These are phyloP conservation scores for Sterna hirundo DNA, from an alignment of 2,113 vertebrate genomes.

Conservation along the genomic window DNA sequence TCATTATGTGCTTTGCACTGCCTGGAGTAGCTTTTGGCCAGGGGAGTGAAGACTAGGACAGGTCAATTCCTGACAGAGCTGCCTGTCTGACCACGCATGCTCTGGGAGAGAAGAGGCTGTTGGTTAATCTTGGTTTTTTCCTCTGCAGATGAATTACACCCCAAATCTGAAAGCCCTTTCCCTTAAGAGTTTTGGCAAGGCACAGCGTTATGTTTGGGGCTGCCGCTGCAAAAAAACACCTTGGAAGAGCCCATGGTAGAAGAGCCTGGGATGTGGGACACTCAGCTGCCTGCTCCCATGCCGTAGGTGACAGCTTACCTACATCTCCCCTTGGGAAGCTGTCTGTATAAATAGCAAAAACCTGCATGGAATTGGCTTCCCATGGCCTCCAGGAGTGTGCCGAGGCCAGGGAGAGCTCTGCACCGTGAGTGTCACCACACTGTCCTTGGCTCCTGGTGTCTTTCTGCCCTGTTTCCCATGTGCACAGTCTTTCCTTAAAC, in stretches of 20 bases:
- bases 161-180: neutral
- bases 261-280: neutral
- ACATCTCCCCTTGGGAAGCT: neutral
- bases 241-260: neutral
- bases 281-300: neutral
- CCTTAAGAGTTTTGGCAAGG: neutral
- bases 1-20: neutral
- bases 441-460: neutral
- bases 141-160: neutral
- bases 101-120: neutral
- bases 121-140: neutral
- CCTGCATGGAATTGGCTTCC: neutral
- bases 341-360: neutral
- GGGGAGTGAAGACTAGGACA: neutral
- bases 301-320: neutral
- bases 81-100: neutral
- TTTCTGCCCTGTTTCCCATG: neutral
- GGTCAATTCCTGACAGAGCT: neutral
- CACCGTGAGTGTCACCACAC: accelerated
- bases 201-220: neutral
- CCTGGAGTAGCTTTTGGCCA: neutral
- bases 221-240: neutral
- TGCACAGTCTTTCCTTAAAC: too few species aligned
- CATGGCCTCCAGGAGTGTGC: neutral
- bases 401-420: neutral